phyloP scores from a whole-genome alignment of 2,797 vertebrate genomes.

The Catostomus latipinnis region DNA sequence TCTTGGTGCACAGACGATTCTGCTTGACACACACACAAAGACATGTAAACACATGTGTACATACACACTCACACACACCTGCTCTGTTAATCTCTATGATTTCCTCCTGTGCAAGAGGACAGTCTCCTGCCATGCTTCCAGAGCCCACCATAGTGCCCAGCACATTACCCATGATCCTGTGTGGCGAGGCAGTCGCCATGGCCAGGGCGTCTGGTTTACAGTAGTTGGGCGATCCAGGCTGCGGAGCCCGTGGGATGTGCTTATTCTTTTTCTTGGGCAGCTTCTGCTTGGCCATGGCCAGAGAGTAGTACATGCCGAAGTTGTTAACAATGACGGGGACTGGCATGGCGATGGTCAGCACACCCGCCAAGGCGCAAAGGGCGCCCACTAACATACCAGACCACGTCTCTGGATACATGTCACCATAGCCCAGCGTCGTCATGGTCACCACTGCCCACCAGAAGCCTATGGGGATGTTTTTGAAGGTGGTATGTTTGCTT shows the following conservation, averaged over 20 bases:
- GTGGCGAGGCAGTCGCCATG: slow-evolving; percentile 97
- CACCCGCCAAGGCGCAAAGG: slow-evolving; percentile 93
- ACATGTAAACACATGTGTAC: slow-evolving; percentile 13
- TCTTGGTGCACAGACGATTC: too few relatives aligned
- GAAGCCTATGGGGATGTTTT: slow-evolving; percentile 99
- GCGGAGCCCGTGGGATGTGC: slow-evolving; percentile 97
- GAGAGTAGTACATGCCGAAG: slow-evolving; percentile 99
- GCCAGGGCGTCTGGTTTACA: slow-evolving; percentile 97
- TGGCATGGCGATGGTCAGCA: slow-evolving; percentile 99
- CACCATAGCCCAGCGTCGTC: slow-evolving; percentile 98
- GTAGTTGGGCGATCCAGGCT: slow-evolving; percentile 99
- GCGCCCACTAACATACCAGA: slow-evolving; percentile 98
- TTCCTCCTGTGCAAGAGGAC: slow-evolving; percentile 93
- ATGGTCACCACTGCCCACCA: slow-evolving; percentile 99
- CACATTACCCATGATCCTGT: slow-evolving; percentile 97
- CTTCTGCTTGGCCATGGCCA: slow-evolving; percentile 99
- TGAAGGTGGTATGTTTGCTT: slow-evolving; percentile 93
- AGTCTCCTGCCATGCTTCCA: slow-evolving; percentile 91
- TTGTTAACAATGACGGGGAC: slow-evolving; percentile 99
- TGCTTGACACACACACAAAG: slow-evolving; percentile 19
- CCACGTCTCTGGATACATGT: slow-evolving; percentile 99
- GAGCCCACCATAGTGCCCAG: slow-evolving; percentile 96
- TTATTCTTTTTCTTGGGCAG: slow-evolving; percentile 99
- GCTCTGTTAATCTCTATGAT: slow-evolving; percentile 95
- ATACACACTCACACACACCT: slow-evolving; percentile 68